Percentiles rank a stretch among this genome's conserved stretches.
Conservation (phyloP, 2,113 vertebrate species). For the Rhabdornis inornatus region DNA sequence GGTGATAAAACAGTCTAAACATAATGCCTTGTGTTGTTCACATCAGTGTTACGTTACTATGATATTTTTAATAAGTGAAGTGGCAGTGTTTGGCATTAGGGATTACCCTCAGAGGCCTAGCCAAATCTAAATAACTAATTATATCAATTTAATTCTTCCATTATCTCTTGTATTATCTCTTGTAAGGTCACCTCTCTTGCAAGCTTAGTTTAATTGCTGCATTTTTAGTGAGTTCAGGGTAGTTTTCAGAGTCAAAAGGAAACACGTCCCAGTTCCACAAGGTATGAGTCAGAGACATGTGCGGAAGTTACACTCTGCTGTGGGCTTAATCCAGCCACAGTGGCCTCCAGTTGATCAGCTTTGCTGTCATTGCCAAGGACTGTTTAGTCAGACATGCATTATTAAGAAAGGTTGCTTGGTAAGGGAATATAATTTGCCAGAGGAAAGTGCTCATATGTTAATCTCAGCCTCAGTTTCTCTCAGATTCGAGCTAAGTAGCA, state of each 20-base stretch:
- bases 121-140: neutral
- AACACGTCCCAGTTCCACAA: conserved; percentile 24
- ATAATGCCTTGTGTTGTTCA: neutral
- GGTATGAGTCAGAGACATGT: conserved; percentile 58
- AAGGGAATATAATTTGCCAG: conserved; percentile 12
- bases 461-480: neutral
- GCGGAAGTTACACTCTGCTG: conserved; percentile 26
- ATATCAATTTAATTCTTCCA: neutral
- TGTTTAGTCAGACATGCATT: conserved; percentile 28
- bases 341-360: conserved; percentile 39
- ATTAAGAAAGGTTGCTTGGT: neutral
- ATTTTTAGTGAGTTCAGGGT: neutral
- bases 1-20: neutral
- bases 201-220: neutral
- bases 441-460: neutral
- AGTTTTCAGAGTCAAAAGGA: conserved; percentile 38
- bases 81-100: neutral
- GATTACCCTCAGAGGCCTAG: neutral
- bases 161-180: neutral
- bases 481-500: neutral
- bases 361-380: conserved; percentile 18
- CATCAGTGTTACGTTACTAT: neutral
- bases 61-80: neutral
- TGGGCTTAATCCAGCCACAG: neutral
- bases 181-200: neutral